A percentile compares a stretch with the other conserved stretches of the same genome.
Evolutionary conservation across 2,888 invertebrate species (phyloP).

Genomic region (Eupithecia dodoneata): DNA sequence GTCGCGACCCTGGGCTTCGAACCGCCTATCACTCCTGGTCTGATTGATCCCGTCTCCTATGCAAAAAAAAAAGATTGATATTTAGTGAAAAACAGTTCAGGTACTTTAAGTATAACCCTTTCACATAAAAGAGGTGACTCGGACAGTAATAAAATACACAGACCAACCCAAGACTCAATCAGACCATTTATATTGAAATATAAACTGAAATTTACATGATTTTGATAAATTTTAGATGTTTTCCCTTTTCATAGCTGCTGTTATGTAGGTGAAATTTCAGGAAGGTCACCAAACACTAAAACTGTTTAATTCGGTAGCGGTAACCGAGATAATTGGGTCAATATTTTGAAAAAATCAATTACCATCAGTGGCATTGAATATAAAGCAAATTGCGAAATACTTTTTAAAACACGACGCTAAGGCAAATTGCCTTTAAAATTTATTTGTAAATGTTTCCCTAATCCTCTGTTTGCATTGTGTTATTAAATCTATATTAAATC

Average conservation of each 20-base stretch:
- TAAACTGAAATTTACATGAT: background rate
- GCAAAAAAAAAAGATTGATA: conserved; percentile 47
- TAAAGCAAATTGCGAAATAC: background rate
- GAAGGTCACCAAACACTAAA: background rate
- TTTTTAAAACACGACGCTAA: background rate
- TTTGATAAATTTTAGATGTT: background rate
- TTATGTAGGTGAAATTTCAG: background rate
- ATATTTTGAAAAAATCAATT: background rate
- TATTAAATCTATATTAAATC: conserved; percentile 24
- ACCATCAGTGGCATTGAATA: background rate
- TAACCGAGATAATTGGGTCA: background rate
- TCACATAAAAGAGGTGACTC: background rate
- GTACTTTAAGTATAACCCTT: background rate
- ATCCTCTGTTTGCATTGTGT: conserved; percentile 18
- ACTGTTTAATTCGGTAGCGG: background rate
- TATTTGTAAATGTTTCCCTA: conserved; percentile 13
- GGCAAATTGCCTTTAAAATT: conserved; percentile 20
- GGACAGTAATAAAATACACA: background rate
- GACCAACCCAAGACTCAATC: background rate
- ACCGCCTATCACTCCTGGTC: conserved; percentile 97
- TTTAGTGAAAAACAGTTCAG: conserved; percentile 12
- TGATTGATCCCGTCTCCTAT: conserved; percentile 96
- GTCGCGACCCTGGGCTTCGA: conserved; percentile 97
- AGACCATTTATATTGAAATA: background rate
- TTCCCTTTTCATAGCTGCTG: background rate